A percentile compares a stretch with the other conserved stretches of the same genome.
These are phyloP conservation scores for Muscina levida DNA, from an alignment of 2,888 invertebrate species.

Conservation along the genomic window DNA sequence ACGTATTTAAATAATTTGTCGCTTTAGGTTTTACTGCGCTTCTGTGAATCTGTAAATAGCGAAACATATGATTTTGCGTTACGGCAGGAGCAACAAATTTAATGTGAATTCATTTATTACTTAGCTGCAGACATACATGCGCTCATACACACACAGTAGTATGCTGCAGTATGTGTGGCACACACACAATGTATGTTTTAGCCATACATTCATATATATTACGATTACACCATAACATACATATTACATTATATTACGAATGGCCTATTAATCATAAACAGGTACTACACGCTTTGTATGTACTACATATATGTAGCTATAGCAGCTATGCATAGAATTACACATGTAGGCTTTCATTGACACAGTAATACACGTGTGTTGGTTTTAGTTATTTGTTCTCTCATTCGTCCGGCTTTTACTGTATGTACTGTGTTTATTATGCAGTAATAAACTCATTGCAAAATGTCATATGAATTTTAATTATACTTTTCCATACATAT, in stretches of 20 bases:
- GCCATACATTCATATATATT: neutral
- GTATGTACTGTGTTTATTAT: neutral
- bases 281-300: neutral
- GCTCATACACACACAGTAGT: neutral
- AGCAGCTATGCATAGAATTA: neutral
- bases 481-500: too few relatives aligned
- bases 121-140: neutral
- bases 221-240: neutral
- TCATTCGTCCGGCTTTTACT: neutral
- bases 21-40: neutral
- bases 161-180: neutral
- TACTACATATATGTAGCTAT: neutral
- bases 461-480: neutral
- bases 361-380: constrained; percentile 18
- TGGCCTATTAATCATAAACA: constrained; percentile 10
- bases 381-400: too few relatives aligned
- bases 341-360: constrained; percentile 3
- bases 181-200: neutral
- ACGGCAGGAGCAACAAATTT: neutral
- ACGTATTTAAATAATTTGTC: neutral
- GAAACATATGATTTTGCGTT: neutral
- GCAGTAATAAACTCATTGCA: constrained; percentile 15
- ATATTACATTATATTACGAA: neutral
- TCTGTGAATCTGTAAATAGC: neutral
- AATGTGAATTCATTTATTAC: constrained; percentile 10